phyloP scores from a whole-genome alignment of 1,140 invertebrate species.

The Bombyx mandarina region DNA sequence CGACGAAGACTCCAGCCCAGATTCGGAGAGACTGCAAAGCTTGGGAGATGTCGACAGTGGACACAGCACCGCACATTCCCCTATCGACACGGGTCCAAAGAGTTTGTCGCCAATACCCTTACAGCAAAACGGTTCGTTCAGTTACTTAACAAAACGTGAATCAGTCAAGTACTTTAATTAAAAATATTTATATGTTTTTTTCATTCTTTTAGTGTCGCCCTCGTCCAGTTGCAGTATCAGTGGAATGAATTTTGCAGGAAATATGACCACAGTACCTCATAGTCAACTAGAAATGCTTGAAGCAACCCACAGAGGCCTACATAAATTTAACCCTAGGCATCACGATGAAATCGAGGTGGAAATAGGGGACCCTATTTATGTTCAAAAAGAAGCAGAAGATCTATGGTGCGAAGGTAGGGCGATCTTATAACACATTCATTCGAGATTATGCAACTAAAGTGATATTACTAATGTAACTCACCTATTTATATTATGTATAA shows the following conservation, averaged over 20 bases:
- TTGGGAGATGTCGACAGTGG: slow-evolving; percentile 86
- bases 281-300: slow-evolving; percentile 90
- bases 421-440: no score
- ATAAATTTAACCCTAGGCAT: slow-evolving; percentile 95
- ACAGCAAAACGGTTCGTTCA: slow-evolving; percentile 52
- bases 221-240: slow-evolving; percentile 69
- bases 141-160: neutral
- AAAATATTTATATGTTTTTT: slow-evolving; percentile 1
- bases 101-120: slow-evolving; percentile 81
- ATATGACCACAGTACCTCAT: slow-evolving; percentile 78
- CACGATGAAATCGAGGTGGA: slow-evolving; percentile 96
- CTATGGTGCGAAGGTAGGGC: slow-evolving; percentile 93
- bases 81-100: slow-evolving; percentile 84
- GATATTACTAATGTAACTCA: no score
- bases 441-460: no score
- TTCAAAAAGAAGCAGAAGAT: slow-evolving; percentile 96
- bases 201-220: slow-evolving; percentile 51
- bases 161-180: neutral
- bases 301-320: slow-evolving; percentile 94
- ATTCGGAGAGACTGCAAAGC: slow-evolving; percentile 85
- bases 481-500: no score
- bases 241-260: slow-evolving; percentile 65
- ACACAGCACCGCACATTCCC: slow-evolving; percentile 90
- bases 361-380: slow-evolving; percentile 97
- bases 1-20: slow-evolving; percentile 87